Base-by-base conservation (phyloP, 1,140 invertebrate genomes). In the Brachionus asplanchnoidis region DNA sequence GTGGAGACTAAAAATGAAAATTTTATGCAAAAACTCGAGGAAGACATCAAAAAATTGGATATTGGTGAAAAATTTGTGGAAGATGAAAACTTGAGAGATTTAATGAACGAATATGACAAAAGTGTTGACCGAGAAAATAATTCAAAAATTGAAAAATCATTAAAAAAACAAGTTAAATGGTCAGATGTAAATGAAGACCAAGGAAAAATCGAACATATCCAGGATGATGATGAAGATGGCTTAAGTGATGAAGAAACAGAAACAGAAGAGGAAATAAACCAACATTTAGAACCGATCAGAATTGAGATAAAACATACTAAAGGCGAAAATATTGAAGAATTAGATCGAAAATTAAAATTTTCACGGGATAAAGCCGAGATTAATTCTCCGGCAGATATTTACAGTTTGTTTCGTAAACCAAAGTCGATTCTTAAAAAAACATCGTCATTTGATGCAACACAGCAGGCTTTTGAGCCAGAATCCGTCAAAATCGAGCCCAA, bases 111-210 rank as follows among this genome's bases (percentile, higher is more conserved):
- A 65, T 82, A 82, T 65, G 79, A 82, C 11, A 14, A 40, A 28
- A 17, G 12, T 14, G 36, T 82, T 3, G 42, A 82, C 11, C 9
- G 79, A 23, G 53, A 65, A 23, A 82, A 82, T 46, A 82, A 82
- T 68, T 5, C 5, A 26, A 14, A 65, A 36, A n/a, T 82, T n/a
- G 79, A 60, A 28, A 77, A 77, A 50, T 20, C n/a, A 11, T 17
- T 82, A n/a, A 60, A 82, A 82, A 82, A 82, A 77, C 17, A 46
- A 77, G 73, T 77, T 11, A 77, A 77, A 77, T 77, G 73, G 73
- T 77, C 73, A 20, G 73, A 77, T 50, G 70, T 75, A 14, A 20
- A 68, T 53, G 17, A 53, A 56, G 9, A 2, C 23, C 11, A 42
- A 42, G 32, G 1, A 4, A 20, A 40, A 23, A 40, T 36, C 11